Percentiles rank a stretch among this genome's conserved stretches.
Evolutionary conservation across 2,888 invertebrate genomes (phyloP).

Genomic region (Dione juno): DNA sequence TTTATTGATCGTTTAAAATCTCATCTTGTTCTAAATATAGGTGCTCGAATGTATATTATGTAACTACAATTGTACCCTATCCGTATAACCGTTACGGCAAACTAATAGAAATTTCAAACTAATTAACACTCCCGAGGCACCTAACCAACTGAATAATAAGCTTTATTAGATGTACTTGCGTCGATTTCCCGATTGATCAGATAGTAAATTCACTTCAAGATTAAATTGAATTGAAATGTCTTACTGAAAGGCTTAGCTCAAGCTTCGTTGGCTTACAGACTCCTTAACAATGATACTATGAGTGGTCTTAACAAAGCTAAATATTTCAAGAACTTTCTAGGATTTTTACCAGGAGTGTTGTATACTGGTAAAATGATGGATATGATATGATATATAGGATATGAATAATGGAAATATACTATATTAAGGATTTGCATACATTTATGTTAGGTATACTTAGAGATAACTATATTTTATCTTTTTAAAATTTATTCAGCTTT

Average conservation of each 20-base stretch:
- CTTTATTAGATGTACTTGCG: slow-evolving; percentile 10
- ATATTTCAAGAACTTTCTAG: neutral
- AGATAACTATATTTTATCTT: neutral
- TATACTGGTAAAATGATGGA: no score
- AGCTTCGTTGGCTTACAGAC: slow-evolving; percentile 8
- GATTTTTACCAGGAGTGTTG: no score
- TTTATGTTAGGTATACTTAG: no score
- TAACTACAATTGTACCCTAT: neutral
- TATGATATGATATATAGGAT: no score
- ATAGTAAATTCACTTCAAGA: slow-evolving; percentile 12
- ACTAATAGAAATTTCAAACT: neutral
- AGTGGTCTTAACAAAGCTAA: neutral
- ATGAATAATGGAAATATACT: no score
- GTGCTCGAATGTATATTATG: no score
- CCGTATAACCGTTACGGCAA: neutral
- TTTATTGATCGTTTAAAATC: no score
- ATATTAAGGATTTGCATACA: no score
- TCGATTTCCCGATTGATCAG: neutral
- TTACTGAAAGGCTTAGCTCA: neutral
- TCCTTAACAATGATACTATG: neutral
- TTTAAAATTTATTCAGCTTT: neutral
- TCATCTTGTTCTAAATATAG: no score
- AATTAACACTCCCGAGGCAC: slow-evolving; percentile 18
- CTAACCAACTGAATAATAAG: slow-evolving; percentile 22
- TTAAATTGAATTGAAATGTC: slow-evolving; percentile 5